phyloP scores from a whole-genome alignment of 2,888 invertebrate genomes.

The Craniophora ligustri region DNA sequence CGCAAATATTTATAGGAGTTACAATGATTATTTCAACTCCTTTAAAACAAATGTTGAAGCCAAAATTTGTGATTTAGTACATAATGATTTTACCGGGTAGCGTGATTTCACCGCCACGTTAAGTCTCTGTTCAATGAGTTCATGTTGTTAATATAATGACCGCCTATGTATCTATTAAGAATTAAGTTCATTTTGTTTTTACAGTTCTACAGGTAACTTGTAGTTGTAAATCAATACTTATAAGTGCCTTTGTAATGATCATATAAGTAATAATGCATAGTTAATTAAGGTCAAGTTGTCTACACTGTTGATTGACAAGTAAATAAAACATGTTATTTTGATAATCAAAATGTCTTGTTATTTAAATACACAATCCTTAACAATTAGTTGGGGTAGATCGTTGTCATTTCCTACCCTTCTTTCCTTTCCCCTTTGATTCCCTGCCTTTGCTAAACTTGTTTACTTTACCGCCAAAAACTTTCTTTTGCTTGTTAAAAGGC shows the following conservation, averaged over 20 bases:
- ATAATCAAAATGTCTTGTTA: conserved; percentile 16
- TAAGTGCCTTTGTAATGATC: conserved; percentile 24
- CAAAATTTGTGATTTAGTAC: too few relatives aligned
- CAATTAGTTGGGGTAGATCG: conserved; percentile 2
- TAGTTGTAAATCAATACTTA: conserved; percentile 11
- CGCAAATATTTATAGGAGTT: too few relatives aligned
- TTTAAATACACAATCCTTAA: conserved; percentile 34
- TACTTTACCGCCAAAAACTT: conserved; percentile 80
- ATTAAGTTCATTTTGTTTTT: conserved; percentile 1
- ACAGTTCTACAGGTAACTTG: conserved; percentile 14
- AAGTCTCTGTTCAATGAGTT: not conserved
- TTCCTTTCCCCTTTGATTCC: conserved; percentile 46
- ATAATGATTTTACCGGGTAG: too few relatives aligned
- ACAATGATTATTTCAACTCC: too few relatives aligned
- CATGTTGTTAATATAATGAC: not conserved
- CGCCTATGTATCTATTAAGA: conserved; percentile 39
- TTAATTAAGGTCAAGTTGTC: conserved; percentile 22
- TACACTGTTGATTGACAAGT: conserved; percentile 15
- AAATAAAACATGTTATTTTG: conserved; percentile 37
- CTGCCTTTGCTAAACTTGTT: conserved; percentile 70
- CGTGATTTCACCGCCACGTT: too few relatives aligned
- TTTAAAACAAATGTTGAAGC: too few relatives aligned
- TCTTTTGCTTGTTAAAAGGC: conserved; percentile 68
- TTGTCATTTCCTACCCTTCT: conserved; percentile 35
- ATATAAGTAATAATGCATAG: conserved; percentile 14